Percentiles rank a stretch among this genome's conserved stretches.
phyloP scores from a whole-genome alignment of 2,113 vertebrate genomes.

The Pollachius pollachius region DNA sequence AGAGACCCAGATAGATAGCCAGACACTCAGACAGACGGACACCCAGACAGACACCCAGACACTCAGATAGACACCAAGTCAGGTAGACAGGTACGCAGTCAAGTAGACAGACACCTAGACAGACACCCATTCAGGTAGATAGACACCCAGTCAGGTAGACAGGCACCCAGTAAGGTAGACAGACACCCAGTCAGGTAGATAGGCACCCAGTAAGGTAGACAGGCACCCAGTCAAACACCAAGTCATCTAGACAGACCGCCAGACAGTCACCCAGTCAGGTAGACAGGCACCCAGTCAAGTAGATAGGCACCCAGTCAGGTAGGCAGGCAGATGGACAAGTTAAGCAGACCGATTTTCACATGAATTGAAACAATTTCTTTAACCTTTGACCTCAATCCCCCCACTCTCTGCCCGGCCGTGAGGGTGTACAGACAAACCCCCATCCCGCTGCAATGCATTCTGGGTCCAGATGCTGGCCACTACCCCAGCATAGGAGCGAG shows the following conservation, averaged over 20 bases:
- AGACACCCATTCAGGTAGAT: not conserved
- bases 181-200: no score
- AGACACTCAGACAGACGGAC: not conserved
- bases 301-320: no score
- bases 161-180: no score
- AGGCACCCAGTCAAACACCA: no score
- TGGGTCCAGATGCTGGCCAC: not conserved
- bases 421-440: not conserved
- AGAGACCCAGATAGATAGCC: not conserved
- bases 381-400: not conserved
- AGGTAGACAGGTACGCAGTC: not conserved
- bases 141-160: no score
- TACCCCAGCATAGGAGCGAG: not conserved
- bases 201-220: no score
- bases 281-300: not conserved
- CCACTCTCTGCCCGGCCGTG: no score
- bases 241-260: no score
- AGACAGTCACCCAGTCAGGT: not conserved
- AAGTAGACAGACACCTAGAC: no score
- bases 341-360: no score
- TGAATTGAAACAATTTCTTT: not conserved
- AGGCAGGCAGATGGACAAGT: no score
- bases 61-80: not conserved
- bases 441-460: constrained; percentile 1
- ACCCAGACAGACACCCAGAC: not conserved